These are phyloP conservation scores for Eriocheir sinensis DNA, from an alignment of 1,140 invertebrate genomes.

Conservation along the genomic window DNA sequence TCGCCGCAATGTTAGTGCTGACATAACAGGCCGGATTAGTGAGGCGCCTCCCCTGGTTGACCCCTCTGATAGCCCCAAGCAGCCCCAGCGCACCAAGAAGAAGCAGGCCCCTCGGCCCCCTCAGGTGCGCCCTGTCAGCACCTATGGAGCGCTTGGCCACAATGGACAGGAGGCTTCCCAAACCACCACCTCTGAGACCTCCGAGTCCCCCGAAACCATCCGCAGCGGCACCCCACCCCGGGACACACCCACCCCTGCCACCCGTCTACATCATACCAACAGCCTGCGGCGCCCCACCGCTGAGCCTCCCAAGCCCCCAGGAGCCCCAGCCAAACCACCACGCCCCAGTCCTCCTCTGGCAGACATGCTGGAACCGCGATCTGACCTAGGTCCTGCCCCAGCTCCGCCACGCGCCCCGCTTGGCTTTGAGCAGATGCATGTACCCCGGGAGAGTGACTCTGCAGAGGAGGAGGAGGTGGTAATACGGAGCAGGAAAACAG, in stretches of 20 bases:
- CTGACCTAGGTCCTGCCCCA: not conserved
- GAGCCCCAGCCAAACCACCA: constrained; percentile 47
- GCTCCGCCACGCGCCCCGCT: not conserved
- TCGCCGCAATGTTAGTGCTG: constrained; percentile 67
- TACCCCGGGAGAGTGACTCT: constrained; percentile 40
- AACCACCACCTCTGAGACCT: constrained; percentile 31
- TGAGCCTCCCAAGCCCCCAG: constrained; percentile 67
- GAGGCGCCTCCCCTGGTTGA: not conserved
- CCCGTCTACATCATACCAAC: constrained; percentile 66
- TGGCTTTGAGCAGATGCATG: constrained; percentile 57
- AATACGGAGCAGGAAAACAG: not conserved
- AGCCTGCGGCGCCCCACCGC: constrained; percentile 69
- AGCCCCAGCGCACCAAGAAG: constrained; percentile 68
- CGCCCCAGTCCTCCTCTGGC: constrained; percentile 56
- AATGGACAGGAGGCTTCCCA: not conserved
- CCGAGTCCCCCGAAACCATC: constrained; percentile 58
- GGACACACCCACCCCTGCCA: constrained; percentile 57
- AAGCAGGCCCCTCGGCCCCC: constrained; percentile 58
- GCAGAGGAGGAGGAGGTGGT: constrained; percentile 55
- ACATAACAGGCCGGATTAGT: constrained; percentile 48
- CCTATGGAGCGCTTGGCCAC: constrained; percentile 43
- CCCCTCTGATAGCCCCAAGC: constrained; percentile 69
- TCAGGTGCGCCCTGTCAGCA: constrained; percentile 46
- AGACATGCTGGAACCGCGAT: not conserved
- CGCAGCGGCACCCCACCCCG: constrained; percentile 55